Evolutionary conservation across 2,797 vertebrate genomes (phyloP).

Genomic region (Tamandua tetradactyla): DNA sequence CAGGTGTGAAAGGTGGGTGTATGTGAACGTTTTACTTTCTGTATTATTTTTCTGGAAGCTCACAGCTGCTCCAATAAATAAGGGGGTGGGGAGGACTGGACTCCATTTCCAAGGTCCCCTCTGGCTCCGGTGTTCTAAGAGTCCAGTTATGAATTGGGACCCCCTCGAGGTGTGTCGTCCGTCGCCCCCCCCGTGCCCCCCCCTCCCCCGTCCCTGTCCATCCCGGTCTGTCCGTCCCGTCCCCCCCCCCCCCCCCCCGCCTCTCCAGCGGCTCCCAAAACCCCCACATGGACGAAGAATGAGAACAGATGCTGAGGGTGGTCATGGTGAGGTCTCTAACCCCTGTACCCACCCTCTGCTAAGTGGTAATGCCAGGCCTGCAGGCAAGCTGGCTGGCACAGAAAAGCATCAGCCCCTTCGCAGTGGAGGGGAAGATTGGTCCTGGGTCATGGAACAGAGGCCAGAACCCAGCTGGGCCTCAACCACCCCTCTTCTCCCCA

Average conservation of each 20-base stretch:
- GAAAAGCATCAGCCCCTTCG: neutral
- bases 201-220: too few species aligned
- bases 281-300: neutral
- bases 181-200: too few species aligned
- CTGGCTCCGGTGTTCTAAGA: neutral
- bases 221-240: too few species aligned
- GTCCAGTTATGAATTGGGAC: accelerated
- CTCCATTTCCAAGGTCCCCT: neutral
- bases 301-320: neutral
- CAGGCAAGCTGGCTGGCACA: neutral
- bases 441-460: neutral
- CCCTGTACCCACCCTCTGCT: neutral
- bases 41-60: too few species aligned
- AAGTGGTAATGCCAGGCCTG: neutral
- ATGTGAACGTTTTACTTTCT: too few species aligned
- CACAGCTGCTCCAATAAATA: too few species aligned
- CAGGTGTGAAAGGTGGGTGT: too few species aligned
- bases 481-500: neutral
- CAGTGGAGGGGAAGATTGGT: neutral
- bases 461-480: neutral
- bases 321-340: neutral
- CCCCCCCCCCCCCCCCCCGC: too few species aligned
- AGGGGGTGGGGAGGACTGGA: neutral
- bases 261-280: neutral
- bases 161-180: too few species aligned